Base-by-base conservation (phyloP, 23 tunicate species). In the Trididemnum nubilum region DNA sequence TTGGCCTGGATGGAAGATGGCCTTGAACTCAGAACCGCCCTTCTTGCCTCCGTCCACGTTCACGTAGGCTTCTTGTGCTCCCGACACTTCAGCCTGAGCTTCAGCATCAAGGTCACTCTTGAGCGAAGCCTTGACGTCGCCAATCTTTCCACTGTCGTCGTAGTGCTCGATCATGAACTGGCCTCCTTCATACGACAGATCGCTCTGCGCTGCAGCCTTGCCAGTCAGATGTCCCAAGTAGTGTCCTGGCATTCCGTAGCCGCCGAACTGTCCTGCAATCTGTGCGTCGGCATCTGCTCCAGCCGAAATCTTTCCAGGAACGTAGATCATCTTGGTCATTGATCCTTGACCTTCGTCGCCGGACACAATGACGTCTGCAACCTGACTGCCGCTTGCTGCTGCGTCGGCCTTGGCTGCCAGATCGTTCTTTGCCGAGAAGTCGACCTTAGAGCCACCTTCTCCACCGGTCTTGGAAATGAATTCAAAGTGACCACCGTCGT, bases 21-120 rank as follows among this genome's bases (percentile, higher is more conserved):
- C 36, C 65, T 21, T 44, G 65, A 35, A 69, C 78, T 2, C 65
- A 25, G 65, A 18, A 27, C 78, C 85, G 78, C 78, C 77, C 65
- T 69, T 69, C 78, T 82, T 69, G n/a, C 85, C 85, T 18, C 85
- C 83, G 37, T 33, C 83, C n/a, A 64, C 83, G 5, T 26, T 3
- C 27, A 63, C 29, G 52, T 26, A 65, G 54, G 71, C 35, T 31
- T 36, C 83, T 30, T 79, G 73, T 12, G 73, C 73, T 5, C 83
- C 83, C 2, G 44, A 26, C 4, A 25, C 69, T 9, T n/a, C 69
- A 9, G 69, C 27, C 22, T 61, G 23, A 22, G 69, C 27, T 7
- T 44, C 54, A 15, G 54, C 54, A 15, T 44, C 54, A 9, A 44
- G 54, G 9, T 44, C 12, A 44, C 27, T 22, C 69, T 25, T 25